Evolutionary conservation across 2,888 invertebrate genomes (phyloP), one percentile per base, ranked within the genome.

Genomic region (Pemphredon lugubris): DNA sequence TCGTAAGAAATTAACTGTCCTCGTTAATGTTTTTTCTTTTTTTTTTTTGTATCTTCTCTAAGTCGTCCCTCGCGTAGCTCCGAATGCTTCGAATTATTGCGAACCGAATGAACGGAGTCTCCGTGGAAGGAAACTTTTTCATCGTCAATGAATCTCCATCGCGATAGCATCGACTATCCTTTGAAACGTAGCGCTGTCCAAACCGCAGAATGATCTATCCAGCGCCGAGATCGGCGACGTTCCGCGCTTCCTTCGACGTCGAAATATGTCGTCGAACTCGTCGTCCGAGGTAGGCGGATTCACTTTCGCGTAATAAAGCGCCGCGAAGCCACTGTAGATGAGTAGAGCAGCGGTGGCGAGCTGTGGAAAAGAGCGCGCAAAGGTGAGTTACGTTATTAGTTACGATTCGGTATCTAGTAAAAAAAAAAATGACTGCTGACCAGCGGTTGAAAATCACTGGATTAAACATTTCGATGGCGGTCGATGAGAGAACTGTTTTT

Each of bases 241-340:
- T 13, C 50, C 30, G 34, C 73, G 63, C 45, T 23, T 76, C n/a
- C 76, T 59, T 47, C 87, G 81, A 75, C 95, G 91, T 80, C 93
- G 93, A 59, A 95, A 92, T 87, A 95, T 93, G 86, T 95, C 95
- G 86, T 94, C 94, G 65, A 93, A 93, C 86, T 95, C 94, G 83
- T 94, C 93, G 89, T 95, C 95, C 59, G 94, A 93, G n/a, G 94
- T 92, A 68, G 95, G 92, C 48, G 96, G 95, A 90, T 96, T 96
- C 88, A 96, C 95, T 90, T 96, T 96, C 55, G 96, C 96, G 90
- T 96, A 96, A 90, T 96, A 96, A 85, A 96, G 94, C 60, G 96
- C 96, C 1, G 96, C 96, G 82, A 96, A 93, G 58, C 95, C 95
- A 61, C 96, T 96, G 91, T 96, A 96, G 79, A 96, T 93, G 26